phyloP scores from a whole-genome alignment of 2,888 invertebrate species.

The Tupiocoris notatus region DNA sequence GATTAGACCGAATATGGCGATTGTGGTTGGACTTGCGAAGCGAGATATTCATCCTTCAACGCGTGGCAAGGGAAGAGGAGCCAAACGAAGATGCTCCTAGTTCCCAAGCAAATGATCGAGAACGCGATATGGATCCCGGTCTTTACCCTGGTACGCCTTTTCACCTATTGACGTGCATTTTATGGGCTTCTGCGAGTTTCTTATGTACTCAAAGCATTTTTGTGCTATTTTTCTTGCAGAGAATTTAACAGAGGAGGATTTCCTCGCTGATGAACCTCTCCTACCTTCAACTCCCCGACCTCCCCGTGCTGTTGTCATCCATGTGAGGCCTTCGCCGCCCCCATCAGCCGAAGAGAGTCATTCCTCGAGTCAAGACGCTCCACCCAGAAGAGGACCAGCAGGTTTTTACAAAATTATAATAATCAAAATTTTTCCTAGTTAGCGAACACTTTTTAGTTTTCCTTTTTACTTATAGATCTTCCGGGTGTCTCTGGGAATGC shows the following conservation, averaged over 20 bases:
- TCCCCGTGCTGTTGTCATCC: background rate
- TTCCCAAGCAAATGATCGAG: background rate
- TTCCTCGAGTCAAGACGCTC: background rate
- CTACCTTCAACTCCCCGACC: background rate
- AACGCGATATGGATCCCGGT: too few species aligned
- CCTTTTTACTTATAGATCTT: too few species aligned
- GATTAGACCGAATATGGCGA: constrained; percentile 61
- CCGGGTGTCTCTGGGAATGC: background rate
- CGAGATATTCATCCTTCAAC: constrained; percentile 60
- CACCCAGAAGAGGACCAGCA: background rate
- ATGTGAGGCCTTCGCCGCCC: background rate
- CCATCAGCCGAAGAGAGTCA: background rate
- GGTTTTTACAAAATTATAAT: too few species aligned
- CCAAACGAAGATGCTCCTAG: background rate
- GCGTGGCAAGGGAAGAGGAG: constrained; percentile 55
- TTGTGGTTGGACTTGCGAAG: constrained; percentile 66
- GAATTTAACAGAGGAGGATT: background rate
- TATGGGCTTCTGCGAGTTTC: too few species aligned
- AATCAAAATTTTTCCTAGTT: too few species aligned
- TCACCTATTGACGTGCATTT: too few species aligned
- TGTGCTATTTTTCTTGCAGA: background rate
- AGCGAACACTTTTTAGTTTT: too few species aligned
- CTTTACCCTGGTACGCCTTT: too few species aligned
- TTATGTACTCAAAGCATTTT: background rate
- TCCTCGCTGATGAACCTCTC: background rate